Percentiles rank a stretch among this genome's conserved stretches.
Evolutionary conservation across 1,140 invertebrate species (phyloP).

Genomic region (Platyscapa corneri): DNA sequence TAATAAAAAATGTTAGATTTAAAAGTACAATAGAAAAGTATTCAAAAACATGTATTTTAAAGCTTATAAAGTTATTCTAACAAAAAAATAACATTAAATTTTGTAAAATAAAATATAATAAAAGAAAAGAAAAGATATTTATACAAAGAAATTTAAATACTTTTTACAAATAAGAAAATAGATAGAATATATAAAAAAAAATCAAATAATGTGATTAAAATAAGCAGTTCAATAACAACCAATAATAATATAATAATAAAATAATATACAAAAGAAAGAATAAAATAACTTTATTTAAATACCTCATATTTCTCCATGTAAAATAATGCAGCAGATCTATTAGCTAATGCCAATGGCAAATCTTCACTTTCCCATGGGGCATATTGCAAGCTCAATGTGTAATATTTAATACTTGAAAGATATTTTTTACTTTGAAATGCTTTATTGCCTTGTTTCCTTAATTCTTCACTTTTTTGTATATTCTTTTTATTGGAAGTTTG

Average conservation of each 20-base stretch:
- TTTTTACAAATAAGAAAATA: no score
- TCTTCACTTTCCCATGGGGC: conserved; percentile 64
- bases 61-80: no score
- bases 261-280: no score
- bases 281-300: no score
- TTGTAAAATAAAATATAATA: background rate
- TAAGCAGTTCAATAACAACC: no score
- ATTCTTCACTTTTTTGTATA: conserved; percentile 56
- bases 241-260: no score
- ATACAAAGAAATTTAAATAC: background rate
- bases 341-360: conserved; percentile 68
- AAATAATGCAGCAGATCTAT: conserved; percentile 72
- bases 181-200: no score
- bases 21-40: no score
- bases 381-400: conserved; percentile 68
- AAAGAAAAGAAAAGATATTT: background rate
- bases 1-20: background rate
- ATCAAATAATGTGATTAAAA: background rate
- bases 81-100: no score
- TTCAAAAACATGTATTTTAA: no score
- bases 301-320: conserved; percentile 66
- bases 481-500: conserved; percentile 57
- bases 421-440: conserved; percentile 68
- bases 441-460: conserved; percentile 65
- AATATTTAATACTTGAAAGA: conserved; percentile 61